Percentiles rank a stretch among this genome's conserved stretches.
Conservation (phyloP, 2,113 vertebrate genomes). For the Tympanuchus pallidicinctus region DNA sequence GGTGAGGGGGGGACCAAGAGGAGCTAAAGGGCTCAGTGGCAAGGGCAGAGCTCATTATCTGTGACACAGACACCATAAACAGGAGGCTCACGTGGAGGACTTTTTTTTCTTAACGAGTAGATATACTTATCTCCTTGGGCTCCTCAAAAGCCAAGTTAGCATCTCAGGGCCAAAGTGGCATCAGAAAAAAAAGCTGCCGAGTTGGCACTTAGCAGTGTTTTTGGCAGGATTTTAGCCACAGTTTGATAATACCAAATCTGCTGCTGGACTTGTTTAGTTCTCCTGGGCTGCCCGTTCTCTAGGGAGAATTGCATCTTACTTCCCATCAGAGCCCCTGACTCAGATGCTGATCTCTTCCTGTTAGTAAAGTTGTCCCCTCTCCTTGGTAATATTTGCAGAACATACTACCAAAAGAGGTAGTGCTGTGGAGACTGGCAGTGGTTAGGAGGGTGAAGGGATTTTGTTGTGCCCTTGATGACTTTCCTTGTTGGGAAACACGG, state of each 20-base stretch:
- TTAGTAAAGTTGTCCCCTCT: slow-evolving; percentile 48
- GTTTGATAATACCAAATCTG: slow-evolving; percentile 63
- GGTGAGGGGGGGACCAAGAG: not conserved
- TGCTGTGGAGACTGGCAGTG: not conserved
- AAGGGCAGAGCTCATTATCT: not conserved
- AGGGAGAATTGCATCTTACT: slow-evolving; percentile 51
- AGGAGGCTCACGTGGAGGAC: not conserved
- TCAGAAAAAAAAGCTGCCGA: slow-evolving; percentile 61
- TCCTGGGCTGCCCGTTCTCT: slow-evolving; percentile 56
- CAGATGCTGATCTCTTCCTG: slow-evolving; percentile 57
- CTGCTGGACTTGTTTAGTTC: slow-evolving; percentile 69
- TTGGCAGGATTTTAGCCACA: slow-evolving; percentile 64
- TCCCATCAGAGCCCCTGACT: slow-evolving; percentile 33
- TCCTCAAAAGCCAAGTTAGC: slow-evolving; percentile 52
- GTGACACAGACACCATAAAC: not conserved
- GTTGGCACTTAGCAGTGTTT: slow-evolving; percentile 55
- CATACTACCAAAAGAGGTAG: slow-evolving; percentile 1
- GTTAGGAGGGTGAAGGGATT: not conserved
- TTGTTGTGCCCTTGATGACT: not conserved
- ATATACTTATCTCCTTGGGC: not conserved
- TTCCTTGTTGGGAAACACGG: not conserved
- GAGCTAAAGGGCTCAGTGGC: not conserved
- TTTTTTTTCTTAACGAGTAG: not conserved
- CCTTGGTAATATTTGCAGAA: slow-evolving; percentile 37
- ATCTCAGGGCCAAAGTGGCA: slow-evolving; percentile 66